Percentiles rank a stretch among this genome's conserved stretches.
phyloP scores from a whole-genome alignment of 2,888 invertebrate genomes.

The Chloroclysta siterata region DNA sequence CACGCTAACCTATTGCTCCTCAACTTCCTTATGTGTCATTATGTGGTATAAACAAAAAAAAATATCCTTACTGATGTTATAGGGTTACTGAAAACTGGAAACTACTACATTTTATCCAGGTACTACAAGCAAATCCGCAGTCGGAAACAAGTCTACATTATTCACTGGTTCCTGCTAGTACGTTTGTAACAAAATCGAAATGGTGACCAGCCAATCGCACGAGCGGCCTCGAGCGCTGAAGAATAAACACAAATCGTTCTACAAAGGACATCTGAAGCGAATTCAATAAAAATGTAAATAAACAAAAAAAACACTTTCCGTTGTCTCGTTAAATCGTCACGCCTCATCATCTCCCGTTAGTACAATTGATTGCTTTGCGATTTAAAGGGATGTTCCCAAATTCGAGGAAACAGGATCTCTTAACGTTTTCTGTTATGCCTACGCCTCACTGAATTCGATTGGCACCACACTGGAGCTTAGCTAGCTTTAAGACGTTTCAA shows the following conservation, averaged over 20 bases:
- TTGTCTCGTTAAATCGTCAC: constrained; percentile 54
- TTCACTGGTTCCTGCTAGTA: constrained; percentile 4
- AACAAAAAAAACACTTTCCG: constrained; percentile 40
- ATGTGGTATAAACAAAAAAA: no score
- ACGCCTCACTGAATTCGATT: no score
- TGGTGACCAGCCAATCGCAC: constrained; percentile 18
- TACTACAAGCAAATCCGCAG: neutral
- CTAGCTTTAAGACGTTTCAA: no score
- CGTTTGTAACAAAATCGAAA: constrained; percentile 9
- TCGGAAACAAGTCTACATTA: neutral
- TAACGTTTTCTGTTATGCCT: no score
- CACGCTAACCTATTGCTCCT: no score
- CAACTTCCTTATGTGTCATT: no score
- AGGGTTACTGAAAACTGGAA: neutral
- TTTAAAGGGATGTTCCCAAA: constrained; percentile 17
- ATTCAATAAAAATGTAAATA: constrained; percentile 37
- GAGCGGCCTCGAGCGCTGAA: constrained; percentile 20
- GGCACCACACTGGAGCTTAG: no score
- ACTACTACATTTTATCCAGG: neutral
- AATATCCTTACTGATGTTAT: no score
- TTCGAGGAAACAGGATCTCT: constrained; percentile 1
- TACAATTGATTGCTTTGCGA: constrained; percentile 23
- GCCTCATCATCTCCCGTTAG: constrained; percentile 25
- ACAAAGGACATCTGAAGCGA: constrained; percentile 35
- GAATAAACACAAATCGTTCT: constrained; percentile 34